These are phyloP conservation scores for Cnemophilus loriae DNA, from an alignment of 2,113 vertebrate species.

Conservation along the genomic window DNA sequence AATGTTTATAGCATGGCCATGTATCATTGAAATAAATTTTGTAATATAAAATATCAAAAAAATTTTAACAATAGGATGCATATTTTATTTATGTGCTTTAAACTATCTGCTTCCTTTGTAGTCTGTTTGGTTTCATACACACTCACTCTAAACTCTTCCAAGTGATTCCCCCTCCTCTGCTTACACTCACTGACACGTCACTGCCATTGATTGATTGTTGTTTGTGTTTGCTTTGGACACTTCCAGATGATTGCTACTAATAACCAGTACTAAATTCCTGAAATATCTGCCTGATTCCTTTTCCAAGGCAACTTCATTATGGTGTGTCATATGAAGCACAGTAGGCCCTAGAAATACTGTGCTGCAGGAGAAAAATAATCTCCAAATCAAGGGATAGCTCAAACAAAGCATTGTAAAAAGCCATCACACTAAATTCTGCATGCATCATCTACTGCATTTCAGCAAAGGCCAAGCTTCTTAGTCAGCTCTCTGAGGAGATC, in stretches of 20 bases:
- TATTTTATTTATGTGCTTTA: background rate
- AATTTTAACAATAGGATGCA: background rate
- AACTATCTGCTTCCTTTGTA: background rate
- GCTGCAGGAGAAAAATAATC: background rate
- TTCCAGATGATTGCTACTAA: conserved; percentile 56
- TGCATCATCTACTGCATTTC: conserved; percentile 39
- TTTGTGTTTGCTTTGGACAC: conserved; percentile 54
- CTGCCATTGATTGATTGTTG: conserved; percentile 17
- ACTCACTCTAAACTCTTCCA: background rate
- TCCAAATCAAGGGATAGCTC: background rate
- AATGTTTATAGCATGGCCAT: background rate
- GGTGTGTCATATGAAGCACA: background rate
- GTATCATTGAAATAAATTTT: background rate
- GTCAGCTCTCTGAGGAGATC: conserved; percentile 33
- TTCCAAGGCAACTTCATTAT: background rate
- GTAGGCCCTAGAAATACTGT: background rate
- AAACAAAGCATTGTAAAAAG: conserved; percentile 43
- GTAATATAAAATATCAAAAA: background rate
- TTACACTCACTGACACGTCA: background rate
- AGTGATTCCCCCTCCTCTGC: background rate
- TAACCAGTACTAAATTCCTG: conserved; percentile 50
- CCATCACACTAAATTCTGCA: conserved; percentile 50
- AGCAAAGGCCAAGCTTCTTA: conserved; percentile 17
- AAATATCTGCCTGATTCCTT: conserved; percentile 34
- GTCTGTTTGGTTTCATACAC: background rate